These are phyloP conservation scores for Umimayanthus kanabou DNA, from an alignment of 92 coral and sea anemone genomes.

Conservation along the genomic window DNA sequence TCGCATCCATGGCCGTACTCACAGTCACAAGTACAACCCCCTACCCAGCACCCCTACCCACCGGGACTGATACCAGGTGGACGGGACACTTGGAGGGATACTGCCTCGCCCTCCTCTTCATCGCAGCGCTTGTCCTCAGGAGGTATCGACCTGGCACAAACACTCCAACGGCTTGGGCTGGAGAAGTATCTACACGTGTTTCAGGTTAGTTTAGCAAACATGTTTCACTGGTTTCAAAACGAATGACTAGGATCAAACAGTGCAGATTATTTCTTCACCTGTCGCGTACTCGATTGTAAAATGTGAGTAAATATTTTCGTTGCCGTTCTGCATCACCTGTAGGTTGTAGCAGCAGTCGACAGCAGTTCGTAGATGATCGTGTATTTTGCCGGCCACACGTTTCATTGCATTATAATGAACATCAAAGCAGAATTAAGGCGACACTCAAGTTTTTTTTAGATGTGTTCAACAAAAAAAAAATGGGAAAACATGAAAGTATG, in stretches of 20 bases:
- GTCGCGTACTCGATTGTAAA: too few relatives aligned
- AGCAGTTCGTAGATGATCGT: too few relatives aligned
- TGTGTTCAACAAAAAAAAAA: too few relatives aligned
- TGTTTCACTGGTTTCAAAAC: not conserved
- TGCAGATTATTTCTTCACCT: too few relatives aligned
- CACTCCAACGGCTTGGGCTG: constrained; percentile 75
- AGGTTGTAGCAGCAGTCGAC: too few relatives aligned
- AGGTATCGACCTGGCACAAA: constrained; percentile 63
- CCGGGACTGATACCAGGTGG: constrained; percentile 54
- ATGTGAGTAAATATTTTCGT: too few relatives aligned
- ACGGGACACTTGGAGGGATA: constrained; percentile 85
- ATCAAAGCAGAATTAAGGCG: too few relatives aligned
- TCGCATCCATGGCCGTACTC: constrained; percentile 76
- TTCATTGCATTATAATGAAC: too few relatives aligned
- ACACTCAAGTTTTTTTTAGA: too few relatives aligned
- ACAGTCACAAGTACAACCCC: constrained; percentile 53
- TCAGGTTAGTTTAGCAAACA: constrained; percentile 59
- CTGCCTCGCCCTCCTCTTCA: constrained; percentile 10
- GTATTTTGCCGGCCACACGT: too few relatives aligned
- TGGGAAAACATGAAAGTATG: too few relatives aligned
- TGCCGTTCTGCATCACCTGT: too few relatives aligned
- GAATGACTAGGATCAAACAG: not conserved
- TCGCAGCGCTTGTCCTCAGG: constrained; percentile 40
- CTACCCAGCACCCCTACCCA: constrained; percentile 69
- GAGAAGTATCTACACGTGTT: constrained; percentile 87